These are phyloP conservation scores for Leistus spinibarbis DNA, from an alignment of 2,888 invertebrate genomes.

Conservation along the genomic window DNA sequence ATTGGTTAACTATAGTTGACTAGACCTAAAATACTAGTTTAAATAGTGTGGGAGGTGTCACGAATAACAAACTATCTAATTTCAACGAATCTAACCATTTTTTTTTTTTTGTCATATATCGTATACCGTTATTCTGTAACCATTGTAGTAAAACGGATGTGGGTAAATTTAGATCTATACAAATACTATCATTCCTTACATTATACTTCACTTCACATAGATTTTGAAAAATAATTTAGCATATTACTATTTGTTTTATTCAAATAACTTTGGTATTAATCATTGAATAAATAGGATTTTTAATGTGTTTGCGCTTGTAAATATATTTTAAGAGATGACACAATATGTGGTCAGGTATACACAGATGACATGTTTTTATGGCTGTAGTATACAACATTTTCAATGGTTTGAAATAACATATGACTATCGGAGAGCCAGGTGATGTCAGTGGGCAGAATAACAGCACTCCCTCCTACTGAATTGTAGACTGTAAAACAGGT, in stretches of 20 bases:
- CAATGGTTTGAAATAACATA: neutral
- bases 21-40: neutral
- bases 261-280: no score
- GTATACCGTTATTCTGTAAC: neutral
- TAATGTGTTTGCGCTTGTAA: neutral
- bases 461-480: neutral
- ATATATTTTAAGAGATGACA: neutral
- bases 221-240: no score
- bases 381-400: neutral
- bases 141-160: neutral
- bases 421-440: neutral
- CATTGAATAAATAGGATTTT: no score
- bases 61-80: neutral
- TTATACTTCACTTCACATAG: no score
- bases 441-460: neutral
- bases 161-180: neutral
- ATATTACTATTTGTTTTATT: no score
- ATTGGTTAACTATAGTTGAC: neutral
- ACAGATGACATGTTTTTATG: neutral
- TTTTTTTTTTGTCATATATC: neutral
- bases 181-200: neutral
- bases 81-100: neutral
- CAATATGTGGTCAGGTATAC: neutral
- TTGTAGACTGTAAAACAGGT: neutral
- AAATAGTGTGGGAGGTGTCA: neutral